Evolutionary conservation across 2,797 vertebrate genomes (phyloP).

Genomic region (Gymnothorax javanicus): DNA sequence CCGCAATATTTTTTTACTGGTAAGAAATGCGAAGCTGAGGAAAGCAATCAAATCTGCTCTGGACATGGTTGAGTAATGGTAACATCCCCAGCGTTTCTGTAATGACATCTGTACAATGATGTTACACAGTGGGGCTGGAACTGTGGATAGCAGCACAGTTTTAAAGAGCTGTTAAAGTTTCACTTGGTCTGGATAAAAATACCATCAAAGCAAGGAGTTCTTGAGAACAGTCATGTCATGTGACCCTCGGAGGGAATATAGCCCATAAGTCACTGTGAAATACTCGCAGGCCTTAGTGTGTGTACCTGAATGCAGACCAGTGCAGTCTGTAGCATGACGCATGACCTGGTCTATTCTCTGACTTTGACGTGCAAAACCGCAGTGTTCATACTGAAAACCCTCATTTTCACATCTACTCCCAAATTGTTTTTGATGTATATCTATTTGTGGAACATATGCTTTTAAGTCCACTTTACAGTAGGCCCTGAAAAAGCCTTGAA

Average conservation of each 20-base stretch:
- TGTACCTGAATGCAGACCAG: too few species aligned
- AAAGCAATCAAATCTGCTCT: conserved; percentile 34
- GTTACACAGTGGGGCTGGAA: not conserved
- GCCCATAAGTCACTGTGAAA: too few species aligned
- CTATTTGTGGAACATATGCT: not conserved
- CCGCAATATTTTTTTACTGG: conserved; percentile 44
- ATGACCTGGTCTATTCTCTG: not conserved
- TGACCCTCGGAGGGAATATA: too few species aligned
- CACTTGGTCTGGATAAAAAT: too few species aligned
- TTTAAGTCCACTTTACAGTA: not conserved
- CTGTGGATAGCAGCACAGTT: not conserved
- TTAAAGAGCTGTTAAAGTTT: not conserved
- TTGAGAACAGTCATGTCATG: too few species aligned
- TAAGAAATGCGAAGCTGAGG: conserved; percentile 55
- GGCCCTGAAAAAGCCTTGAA: not conserved
- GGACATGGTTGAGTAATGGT: conserved; percentile 31
- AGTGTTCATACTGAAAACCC: not conserved
- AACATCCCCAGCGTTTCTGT: conserved; percentile 14
- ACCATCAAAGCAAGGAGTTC: too few species aligned
- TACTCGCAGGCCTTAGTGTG: too few species aligned
- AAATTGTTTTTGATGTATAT: not conserved
- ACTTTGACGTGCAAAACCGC: not conserved
- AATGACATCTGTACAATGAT: not conserved
- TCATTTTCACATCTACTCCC: not conserved
- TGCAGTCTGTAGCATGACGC: too few species aligned